Conservation (phyloP, 1,140 invertebrate species). For the Microplitis demolitor region DNA sequence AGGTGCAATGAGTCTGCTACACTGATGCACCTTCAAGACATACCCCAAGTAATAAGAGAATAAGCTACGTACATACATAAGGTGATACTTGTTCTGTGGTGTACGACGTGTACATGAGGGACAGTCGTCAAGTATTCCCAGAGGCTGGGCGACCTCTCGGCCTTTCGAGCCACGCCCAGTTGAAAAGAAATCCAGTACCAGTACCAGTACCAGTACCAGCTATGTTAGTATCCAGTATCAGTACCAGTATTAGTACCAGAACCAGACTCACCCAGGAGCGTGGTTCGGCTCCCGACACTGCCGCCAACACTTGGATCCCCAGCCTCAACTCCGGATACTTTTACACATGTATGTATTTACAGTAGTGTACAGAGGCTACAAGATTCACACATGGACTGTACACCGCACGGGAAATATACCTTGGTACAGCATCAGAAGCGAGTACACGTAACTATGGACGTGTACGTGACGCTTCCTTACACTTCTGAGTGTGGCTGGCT, state of each 20-base stretch:
- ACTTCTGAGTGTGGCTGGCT: neutral
- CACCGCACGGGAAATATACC: neutral
- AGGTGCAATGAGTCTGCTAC: neutral
- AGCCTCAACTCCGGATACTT: too few species aligned
- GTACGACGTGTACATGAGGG: neutral
- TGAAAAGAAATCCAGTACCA: neutral
- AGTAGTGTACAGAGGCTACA: neutral
- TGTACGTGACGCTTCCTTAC: constrained; percentile 15
- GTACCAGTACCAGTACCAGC: too few species aligned
- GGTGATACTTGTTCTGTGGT: too few species aligned
- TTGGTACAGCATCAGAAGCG: neutral
- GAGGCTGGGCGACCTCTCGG: constrained; percentile 12
- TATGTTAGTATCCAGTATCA: too few species aligned
- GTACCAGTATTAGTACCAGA: too few species aligned
- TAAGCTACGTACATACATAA: neutral
- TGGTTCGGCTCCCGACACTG: constrained; percentile 5
- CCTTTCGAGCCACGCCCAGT: constrained; percentile 12
- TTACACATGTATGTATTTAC: neutral
- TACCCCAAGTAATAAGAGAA: neutral
- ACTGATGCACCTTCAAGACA: too few species aligned
- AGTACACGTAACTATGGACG: constrained; percentile 5
- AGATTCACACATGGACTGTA: neutral
- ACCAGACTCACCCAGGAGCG: constrained; percentile 8
- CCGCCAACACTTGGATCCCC: neutral
- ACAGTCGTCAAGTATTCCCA: constrained; percentile 11